A percentile compares a stretch with the other conserved stretches of the same genome.
Evolutionary conservation across 2,888 invertebrate species (phyloP).

Genomic region (Sminthurinus aureus): DNA sequence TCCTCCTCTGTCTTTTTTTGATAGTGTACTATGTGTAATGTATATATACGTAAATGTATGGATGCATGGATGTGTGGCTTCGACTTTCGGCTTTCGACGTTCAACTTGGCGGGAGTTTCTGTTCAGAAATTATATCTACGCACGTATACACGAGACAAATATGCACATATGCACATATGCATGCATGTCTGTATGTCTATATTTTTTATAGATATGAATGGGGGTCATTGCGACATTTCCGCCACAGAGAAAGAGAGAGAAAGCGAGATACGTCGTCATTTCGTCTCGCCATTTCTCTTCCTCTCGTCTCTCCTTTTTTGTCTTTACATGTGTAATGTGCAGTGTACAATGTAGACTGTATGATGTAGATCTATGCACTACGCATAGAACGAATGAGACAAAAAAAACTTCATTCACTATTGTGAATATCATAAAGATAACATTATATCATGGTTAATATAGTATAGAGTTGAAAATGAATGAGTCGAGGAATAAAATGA

Average conservation of each 20-base stretch:
- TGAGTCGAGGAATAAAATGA: too few relatives aligned
- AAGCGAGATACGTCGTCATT: not conserved
- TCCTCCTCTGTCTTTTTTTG: too few relatives aligned
- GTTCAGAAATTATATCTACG: not conserved
- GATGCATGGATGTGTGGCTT: slow-evolving; percentile 16
- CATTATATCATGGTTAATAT: too few relatives aligned
- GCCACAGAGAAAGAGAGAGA: not conserved
- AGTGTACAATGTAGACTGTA: not conserved
- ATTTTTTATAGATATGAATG: not conserved
- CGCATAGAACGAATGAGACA: too few relatives aligned
- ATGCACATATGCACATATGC: not conserved
- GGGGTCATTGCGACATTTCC: slow-evolving; percentile 12
- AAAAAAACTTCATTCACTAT: too few relatives aligned
- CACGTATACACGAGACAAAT: not conserved
- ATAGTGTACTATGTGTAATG: too few relatives aligned
- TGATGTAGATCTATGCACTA: too few relatives aligned
- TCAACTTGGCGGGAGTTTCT: slow-evolving; percentile 10
- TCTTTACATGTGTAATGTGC: not conserved
- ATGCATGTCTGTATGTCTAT: not conserved
- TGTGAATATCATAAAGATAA: too few relatives aligned
- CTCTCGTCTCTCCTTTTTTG: not conserved
- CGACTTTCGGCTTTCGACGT: too few relatives aligned
- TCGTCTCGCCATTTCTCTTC: not conserved
- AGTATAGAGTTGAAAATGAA: too few relatives aligned
- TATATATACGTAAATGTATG: not conserved